Evolutionary conservation across 2,888 invertebrate species (phyloP), one percentile per base, ranked within the genome.

Genomic region (Cephalotes varians): DNA sequence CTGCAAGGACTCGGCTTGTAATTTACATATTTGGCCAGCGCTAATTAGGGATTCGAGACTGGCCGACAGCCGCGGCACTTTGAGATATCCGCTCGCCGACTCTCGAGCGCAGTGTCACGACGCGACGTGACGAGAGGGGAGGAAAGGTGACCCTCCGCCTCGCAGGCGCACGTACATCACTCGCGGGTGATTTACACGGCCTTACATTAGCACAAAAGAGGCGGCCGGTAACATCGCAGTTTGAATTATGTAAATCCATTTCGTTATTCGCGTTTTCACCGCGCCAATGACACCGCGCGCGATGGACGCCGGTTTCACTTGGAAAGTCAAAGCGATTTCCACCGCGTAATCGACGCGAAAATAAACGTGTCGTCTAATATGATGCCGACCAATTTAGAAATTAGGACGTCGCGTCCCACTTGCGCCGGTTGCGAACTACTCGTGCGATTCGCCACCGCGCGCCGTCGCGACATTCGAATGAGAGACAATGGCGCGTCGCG

Each of bases 211-310:
- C 74, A 51, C 65, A 51, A 64, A 65, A 65, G 64, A 37, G 28
- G 74, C 73, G 47, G 73, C n/a, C 34, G 44, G 73, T 31, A 47
- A 60, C 73, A 62, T 74, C 37, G 65, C 65, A 25, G 4, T n/a
- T 79, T 86, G 81, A 86, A 87, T 89, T 88, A 87, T 86, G 84
- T 87, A 87, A 88, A 88, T 88, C 82, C 84, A 87, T 85, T 86
- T 86, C 81, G 83, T 88, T n/a, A n/a, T n/a, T 86, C 84, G 74
- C 74, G 83, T 89, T 88, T 88, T 86, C 88, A 85, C 86, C 83
- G 79, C 67, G 84, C 58, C 44, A 76, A 77, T 85, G 87, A 83
- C 87, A 82, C 80, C 79, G 62, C 69, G 21, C 40, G 40, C 65
- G 47, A 71, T 58, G 71, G 21, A 18, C 60, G 12, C 40, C 28